Evolutionary conservation across 2,888 invertebrate genomes (phyloP).

Genomic region (Drosophila cracens): DNA sequence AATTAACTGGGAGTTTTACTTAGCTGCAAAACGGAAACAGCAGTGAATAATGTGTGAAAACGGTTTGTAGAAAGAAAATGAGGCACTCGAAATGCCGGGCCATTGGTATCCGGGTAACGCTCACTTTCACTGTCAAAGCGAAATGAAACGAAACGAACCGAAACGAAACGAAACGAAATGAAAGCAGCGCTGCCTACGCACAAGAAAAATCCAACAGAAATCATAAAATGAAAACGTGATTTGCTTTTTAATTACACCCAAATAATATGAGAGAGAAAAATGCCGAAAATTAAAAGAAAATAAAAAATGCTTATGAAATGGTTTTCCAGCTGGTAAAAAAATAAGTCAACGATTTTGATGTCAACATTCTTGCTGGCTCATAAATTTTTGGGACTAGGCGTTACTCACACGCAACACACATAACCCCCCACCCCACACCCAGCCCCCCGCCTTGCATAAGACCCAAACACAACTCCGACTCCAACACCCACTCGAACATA

Average conservation of each 20-base stretch:
- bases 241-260: constrained; percentile 71
- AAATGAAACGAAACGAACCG: constrained; percentile 47
- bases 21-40: constrained; percentile 58
- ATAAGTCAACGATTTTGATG: constrained; percentile 33
- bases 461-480: neutral
- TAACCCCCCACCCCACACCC: neutral
- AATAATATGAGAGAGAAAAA: constrained; percentile 23
- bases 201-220: constrained; percentile 42
- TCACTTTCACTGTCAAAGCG: constrained; percentile 65
- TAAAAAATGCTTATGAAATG: constrained; percentile 15
- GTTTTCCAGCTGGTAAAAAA: constrained; percentile 41
- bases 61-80: constrained; percentile 10
- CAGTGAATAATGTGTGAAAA: constrained; percentile 59
- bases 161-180: constrained; percentile 44
- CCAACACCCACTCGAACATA: constrained; percentile 32
- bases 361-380: constrained; percentile 46
- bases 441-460: neutral
- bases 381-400: constrained; percentile 46
- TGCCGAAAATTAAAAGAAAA: constrained; percentile 11
- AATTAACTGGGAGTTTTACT: constrained; percentile 68
- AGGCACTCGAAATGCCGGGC: neutral
- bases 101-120: constrained; percentile 37
- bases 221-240: constrained; percentile 66
- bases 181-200: constrained; percentile 71
- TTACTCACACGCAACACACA: constrained; percentile 35